Evolutionary conservation across 2,888 invertebrate species (phyloP).

Genomic region (Itoplectis maculator): DNA sequence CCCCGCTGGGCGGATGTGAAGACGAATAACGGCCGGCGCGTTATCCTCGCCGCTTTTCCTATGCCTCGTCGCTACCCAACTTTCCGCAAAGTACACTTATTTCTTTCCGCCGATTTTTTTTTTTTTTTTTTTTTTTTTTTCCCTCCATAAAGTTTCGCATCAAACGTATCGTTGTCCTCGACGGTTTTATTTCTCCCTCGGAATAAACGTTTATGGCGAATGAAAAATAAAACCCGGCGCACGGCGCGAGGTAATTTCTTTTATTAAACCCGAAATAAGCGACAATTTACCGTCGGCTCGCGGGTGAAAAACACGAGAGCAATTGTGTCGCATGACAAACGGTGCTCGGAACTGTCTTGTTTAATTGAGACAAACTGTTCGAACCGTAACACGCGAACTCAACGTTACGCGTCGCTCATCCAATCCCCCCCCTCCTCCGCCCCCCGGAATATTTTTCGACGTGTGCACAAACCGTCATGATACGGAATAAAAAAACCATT

Average conservation of each 20-base stretch:
- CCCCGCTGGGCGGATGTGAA: conserved; percentile 29
- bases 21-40: conserved; percentile 54
- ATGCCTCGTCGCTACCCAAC: conserved; percentile 41
- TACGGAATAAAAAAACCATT: not conserved
- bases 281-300: too few species aligned
- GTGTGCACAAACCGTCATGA: too few species aligned
- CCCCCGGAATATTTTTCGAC: too few species aligned
- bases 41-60: conserved; percentile 49
- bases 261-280: too few species aligned
- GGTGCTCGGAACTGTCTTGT: too few species aligned
- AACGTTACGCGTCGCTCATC: too few species aligned
- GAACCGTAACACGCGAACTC: too few species aligned
- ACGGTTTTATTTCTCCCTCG: not conserved
- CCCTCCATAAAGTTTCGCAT: conserved; percentile 20
- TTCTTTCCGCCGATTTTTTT: not conserved
- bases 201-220: not conserved
- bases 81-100: conserved; percentile 38
- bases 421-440: too few species aligned
- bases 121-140: too few species aligned
- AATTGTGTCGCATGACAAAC: too few species aligned
- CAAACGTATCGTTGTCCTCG: conserved; percentile 26
- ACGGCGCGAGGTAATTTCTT: not conserved
- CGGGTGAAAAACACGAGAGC: too few species aligned
- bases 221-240: not conserved
- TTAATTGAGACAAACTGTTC: too few species aligned